Evolutionary conservation across 2,113 vertebrate species (phyloP).

Genomic region (Xenus cinereus): DNA sequence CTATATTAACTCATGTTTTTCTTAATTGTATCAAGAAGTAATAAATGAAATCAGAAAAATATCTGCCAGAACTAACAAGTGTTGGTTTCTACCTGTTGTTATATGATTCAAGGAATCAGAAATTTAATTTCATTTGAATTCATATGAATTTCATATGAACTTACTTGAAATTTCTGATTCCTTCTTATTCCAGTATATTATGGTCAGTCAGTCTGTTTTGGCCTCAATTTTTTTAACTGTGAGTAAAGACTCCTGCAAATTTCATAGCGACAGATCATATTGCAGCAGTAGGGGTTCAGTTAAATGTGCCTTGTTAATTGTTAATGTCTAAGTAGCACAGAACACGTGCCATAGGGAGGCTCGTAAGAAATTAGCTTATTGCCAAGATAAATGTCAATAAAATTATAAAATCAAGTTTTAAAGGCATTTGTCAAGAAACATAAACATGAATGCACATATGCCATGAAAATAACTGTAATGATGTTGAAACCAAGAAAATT

Average conservation of each 20-base stretch:
- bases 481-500: not conserved
- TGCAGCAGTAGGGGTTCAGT: constrained; percentile 34
- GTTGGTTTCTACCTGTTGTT: not conserved
- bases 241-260: constrained; percentile 57
- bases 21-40: not conserved
- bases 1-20: not conserved
- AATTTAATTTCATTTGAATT: not conserved
- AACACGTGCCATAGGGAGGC: constrained; percentile 31
- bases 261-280: constrained; percentile 40
- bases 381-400: constrained; percentile 63
- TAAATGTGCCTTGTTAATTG: constrained; percentile 68
- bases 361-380: constrained; percentile 41
- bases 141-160: not conserved
- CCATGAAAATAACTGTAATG: not conserved
- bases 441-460: not conserved
- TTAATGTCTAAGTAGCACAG: constrained; percentile 60
- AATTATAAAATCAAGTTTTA: constrained; percentile 51
- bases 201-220: not conserved
- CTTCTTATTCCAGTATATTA: not conserved
- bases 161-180: not conserved
- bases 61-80: not conserved
- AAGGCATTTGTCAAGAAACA: constrained; percentile 47
- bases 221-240: constrained; percentile 19
- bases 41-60: not conserved
- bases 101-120: not conserved